Evolutionary conservation across 1,140 invertebrate genomes (phyloP), one percentile per base, ranked within the genome.

Genomic region (Philotrypesis tridentata): DNA sequence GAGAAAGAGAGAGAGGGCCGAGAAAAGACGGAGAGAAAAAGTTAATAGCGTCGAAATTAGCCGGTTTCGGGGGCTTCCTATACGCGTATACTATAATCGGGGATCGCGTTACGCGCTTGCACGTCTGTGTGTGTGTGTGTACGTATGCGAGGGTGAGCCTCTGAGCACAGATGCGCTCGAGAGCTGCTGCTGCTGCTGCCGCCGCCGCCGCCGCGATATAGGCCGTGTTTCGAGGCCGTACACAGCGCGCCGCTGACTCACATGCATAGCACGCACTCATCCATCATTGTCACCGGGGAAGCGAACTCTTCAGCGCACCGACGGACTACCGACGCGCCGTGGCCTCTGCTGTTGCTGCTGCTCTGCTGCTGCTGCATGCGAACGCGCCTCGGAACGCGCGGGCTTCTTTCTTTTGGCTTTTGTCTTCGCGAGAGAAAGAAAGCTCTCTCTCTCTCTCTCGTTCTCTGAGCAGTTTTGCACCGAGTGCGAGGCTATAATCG

Each of bases 231-330:
- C 88, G 89, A 91, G 88, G 84, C 88, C 84, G 84, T 72, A 48
- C 77, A 61, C 77, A 37, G 29, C 37, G 29, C 25, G 14, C 37
- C 2, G 48, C 79, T n/a, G 11, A 29, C 79, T 48, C 80, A 91
- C 90, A 91, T 90, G 90, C 89, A 88, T 88, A 87, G 90, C 87
- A 86, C 87, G 87, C 87, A 87, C 86, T 87, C 90, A 91, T 91
- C 89, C 89, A 91, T 91, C 90, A 91, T 90, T 91, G 90, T 91
- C 90, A 91, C 89, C 85, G 48, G n/a, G 48, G 48, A 55, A 55
- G 48, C 48, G 83, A 85, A 82, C 86, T 88, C 86, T 89, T 87
- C 86, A 87, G 83, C 29, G 75, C 8, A 71, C 68, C 68, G 27
- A 71, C 33, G 33, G 23, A 23, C 70, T 72, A 43, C n/a, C 8